Conservation (phyloP, 2,888 invertebrate species). For the Podabrus alpinus region DNA sequence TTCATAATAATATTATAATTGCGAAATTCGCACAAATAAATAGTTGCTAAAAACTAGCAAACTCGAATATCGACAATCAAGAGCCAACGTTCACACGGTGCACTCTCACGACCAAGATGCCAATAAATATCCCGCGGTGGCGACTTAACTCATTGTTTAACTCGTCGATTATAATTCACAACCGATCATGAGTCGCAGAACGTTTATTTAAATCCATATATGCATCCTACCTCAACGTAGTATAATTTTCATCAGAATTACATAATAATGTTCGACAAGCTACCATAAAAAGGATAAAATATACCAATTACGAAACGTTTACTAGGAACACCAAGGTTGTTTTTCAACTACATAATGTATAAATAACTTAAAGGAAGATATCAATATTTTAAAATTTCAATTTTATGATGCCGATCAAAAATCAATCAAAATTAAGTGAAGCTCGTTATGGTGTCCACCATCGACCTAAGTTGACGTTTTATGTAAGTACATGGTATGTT, state of each 20-base stretch:
- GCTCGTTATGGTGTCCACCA: neutral
- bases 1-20: slow-evolving; percentile 26
- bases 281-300: neutral
- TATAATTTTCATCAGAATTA: slow-evolving; percentile 1
- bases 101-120: slow-evolving; percentile 16
- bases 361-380: neutral
- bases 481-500: neutral
- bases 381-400: neutral
- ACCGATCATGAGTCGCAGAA: slow-evolving; percentile 10
- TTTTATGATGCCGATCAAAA: neutral
- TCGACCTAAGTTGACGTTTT: neutral
- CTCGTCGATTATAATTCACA: slow-evolving; percentile 14
- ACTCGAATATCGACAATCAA: slow-evolving; percentile 12
- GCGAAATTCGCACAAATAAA: slow-evolving; percentile 9
- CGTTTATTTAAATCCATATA: slow-evolving; percentile 11
- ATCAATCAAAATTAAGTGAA: neutral
- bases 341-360: neutral
- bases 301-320: neutral
- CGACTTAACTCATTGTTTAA: slow-evolving; percentile 16
- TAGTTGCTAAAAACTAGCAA: slow-evolving; percentile 10
- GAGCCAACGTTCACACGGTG: slow-evolving; percentile 17
- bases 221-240: slow-evolving; percentile 2
- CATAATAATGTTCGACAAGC: neutral
- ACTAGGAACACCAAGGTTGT: neutral
- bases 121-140: slow-evolving; percentile 21